Conservation (phyloP, 2,888 invertebrate genomes). For the Noctuana brunneofusca region DNA sequence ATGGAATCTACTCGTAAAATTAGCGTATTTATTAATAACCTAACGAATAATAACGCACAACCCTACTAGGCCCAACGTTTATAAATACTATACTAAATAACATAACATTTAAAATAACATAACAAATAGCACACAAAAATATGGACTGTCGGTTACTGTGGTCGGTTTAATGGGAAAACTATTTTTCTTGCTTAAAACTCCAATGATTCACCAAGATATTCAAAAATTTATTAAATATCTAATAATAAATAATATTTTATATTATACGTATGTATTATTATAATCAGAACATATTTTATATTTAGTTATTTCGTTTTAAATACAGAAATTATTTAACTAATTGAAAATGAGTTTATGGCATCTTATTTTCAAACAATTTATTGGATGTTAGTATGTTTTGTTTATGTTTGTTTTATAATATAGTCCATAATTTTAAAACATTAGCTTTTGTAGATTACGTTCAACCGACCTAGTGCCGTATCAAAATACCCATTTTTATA, state of each 20-base stretch:
- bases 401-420: neutral
- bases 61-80: slow-evolving; percentile 51
- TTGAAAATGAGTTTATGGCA: too few species aligned
- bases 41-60: slow-evolving; percentile 63
- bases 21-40: slow-evolving; percentile 1
- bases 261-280: too few species aligned
- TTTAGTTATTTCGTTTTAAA: too few species aligned
- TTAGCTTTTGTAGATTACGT: slow-evolving; percentile 15
- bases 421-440: neutral
- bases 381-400: too few species aligned
- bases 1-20: neutral
- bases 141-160: slow-evolving; percentile 19
- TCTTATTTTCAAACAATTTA: too few species aligned
- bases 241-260: too few species aligned
- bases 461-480: slow-evolving; percentile 15
- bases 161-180: slow-evolving; percentile 31
- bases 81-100: slow-evolving; percentile 32
- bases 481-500: slow-evolving; percentile 28
- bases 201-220: too few species aligned
- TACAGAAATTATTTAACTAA: too few species aligned
- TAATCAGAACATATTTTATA: too few species aligned
- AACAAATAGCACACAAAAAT: too few species aligned
- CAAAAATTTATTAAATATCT: too few species aligned
- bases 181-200: too few species aligned
- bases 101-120: neutral